Percentiles rank a stretch among this genome's conserved stretches.
phyloP scores from a whole-genome alignment of 2,797 vertebrate species.

The Macropus fuliginosus region DNA sequence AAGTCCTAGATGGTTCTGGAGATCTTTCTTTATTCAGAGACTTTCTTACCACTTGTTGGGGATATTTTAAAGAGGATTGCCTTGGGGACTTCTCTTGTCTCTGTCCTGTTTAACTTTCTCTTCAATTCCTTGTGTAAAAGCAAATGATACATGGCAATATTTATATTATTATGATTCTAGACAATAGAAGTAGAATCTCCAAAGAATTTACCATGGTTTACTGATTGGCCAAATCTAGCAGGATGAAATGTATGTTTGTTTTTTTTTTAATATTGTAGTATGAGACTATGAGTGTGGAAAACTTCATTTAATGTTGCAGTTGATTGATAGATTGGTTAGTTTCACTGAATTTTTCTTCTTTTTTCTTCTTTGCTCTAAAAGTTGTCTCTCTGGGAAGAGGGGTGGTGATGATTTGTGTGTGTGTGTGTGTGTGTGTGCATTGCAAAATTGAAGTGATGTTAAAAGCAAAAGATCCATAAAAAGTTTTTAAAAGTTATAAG shows the following conservation, averaged over 20 bases:
- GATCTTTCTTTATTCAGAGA: not conserved
- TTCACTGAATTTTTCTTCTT: not conserved
- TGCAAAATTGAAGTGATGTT: no score
- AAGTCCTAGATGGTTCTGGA: not conserved
- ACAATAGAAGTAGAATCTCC: not conserved
- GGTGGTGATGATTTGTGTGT: not conserved
- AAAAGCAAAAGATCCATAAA: not conserved
- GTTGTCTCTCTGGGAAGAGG: not conserved
- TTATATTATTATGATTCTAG: not conserved
- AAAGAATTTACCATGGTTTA: not conserved
- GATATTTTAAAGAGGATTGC: not conserved
- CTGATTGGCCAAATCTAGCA: not conserved
- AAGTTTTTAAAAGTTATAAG: not conserved
- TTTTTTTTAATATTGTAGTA: not conserved
- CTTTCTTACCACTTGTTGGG: not conserved
- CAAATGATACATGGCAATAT: not conserved
- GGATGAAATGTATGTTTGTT: not conserved
- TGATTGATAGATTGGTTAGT: not conserved
- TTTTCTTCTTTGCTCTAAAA: not conserved
- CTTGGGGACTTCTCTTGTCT: not conserved
- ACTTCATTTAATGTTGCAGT: not conserved
- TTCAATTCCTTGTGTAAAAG: not conserved
- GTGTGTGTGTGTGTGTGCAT: no score
- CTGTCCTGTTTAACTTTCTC: not conserved
- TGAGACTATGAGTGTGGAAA: not conserved